Percentiles rank a stretch among this genome's conserved stretches.
Conservation (phyloP, 2,888 invertebrate species). For the Morpho achilles region DNA sequence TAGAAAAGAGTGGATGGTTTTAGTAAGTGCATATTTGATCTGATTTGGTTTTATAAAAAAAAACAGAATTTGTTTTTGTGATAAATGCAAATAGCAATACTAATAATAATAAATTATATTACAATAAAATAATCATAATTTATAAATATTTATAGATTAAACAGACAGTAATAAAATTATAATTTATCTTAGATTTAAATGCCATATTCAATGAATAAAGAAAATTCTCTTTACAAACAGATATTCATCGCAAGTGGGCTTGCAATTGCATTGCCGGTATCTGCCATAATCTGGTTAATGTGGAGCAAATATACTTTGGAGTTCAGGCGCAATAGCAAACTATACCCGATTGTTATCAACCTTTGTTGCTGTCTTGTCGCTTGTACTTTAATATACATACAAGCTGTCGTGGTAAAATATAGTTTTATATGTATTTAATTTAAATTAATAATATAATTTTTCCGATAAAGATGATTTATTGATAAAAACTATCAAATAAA, state of each 20-base stretch:
- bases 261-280: constrained; percentile 48
- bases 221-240: constrained; percentile 32
- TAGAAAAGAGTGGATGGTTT: constrained; percentile 69
- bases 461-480: no score
- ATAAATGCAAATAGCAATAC: no score
- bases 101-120: no score
- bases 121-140: no score
- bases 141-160: no score
- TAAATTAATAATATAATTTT: no score
- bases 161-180: no score
- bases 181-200: no score
- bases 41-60: no score
- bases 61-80: not conserved
- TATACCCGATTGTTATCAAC: constrained; percentile 80
- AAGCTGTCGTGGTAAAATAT: constrained; percentile 82
- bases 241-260: constrained; percentile 63
- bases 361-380: constrained; percentile 80
- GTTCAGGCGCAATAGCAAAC: constrained; percentile 66
- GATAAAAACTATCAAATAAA: no score
- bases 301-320: constrained; percentile 60
- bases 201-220: no score
- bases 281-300: constrained; percentile 59
- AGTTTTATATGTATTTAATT: not conserved
- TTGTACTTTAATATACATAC: constrained; percentile 81
- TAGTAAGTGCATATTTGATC: constrained; percentile 64